Percentiles rank a stretch among this genome's conserved stretches.
Conservation (phyloP, 2,888 invertebrate species). For the Druceiella hillmani region DNA sequence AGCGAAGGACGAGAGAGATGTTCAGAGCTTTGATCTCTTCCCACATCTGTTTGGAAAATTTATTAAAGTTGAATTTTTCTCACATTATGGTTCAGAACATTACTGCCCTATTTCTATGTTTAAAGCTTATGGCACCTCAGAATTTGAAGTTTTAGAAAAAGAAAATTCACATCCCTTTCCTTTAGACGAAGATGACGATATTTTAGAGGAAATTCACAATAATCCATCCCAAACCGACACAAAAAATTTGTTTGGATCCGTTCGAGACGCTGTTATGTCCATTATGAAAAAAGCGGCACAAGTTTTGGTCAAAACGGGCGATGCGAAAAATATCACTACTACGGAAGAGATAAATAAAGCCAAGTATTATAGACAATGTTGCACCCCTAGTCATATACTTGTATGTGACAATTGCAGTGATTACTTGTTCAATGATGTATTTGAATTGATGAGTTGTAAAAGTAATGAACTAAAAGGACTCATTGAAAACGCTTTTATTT, state of each 20-base stretch:
- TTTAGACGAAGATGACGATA: slow-evolving; percentile 61
- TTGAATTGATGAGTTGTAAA: slow-evolving; percentile 68
- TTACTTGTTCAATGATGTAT: slow-evolving; percentile 64
- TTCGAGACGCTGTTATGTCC: slow-evolving; percentile 85
- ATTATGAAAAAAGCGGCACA: slow-evolving; percentile 90
- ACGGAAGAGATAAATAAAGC: slow-evolving; percentile 43
- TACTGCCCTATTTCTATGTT: slow-evolving; percentile 97
- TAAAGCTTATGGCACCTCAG: slow-evolving; percentile 88
- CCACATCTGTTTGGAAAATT: slow-evolving; percentile 84
- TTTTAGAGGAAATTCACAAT: slow-evolving; percentile 63
- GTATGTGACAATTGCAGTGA: slow-evolving; percentile 72
- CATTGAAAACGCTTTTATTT: slow-evolving; percentile 55
- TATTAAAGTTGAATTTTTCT: slow-evolving; percentile 84
- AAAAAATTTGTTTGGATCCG: slow-evolving; percentile 77
- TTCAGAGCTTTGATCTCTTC: slow-evolving; percentile 79
- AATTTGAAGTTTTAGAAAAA: slow-evolving; percentile 83
- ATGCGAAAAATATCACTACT: slow-evolving; percentile 54
- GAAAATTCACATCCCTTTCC: slow-evolving; percentile 63
- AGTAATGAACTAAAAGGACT: slow-evolving; percentile 55
- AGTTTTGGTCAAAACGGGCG: slow-evolving; percentile 70
- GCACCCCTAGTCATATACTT: slow-evolving; percentile 67
- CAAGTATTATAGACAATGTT: slow-evolving; percentile 52
- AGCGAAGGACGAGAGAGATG: slow-evolving; percentile 79
- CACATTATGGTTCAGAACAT: slow-evolving; percentile 95
- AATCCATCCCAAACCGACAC: slow-evolving; percentile 46